Evolutionary conservation across 2,797 vertebrate genomes (phyloP).

Genomic region (Sphaeramia orbicularis): DNA sequence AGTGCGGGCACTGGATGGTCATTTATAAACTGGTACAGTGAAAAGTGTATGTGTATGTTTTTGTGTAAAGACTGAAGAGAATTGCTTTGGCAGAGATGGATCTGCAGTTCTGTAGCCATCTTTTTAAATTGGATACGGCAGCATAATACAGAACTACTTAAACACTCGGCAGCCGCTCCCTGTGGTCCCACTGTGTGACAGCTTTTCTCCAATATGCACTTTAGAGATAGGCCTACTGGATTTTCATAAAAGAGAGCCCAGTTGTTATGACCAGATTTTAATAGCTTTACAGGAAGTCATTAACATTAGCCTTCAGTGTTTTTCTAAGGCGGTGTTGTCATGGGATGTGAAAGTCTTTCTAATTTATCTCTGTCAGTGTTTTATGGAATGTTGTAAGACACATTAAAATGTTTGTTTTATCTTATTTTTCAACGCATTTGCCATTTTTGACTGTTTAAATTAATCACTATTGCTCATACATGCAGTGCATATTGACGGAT

Average conservation of each 20-base stretch:
- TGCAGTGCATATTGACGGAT: conserved; percentile 43
- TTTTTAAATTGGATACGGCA: conserved; percentile 69
- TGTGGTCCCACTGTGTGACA: conserved; percentile 57
- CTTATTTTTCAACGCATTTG: conserved; percentile 35
- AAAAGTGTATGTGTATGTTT: conserved; percentile 32
- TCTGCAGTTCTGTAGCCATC: conserved; percentile 62
- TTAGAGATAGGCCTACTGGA: conserved; percentile 66
- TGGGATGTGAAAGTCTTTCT: conserved; percentile 40
- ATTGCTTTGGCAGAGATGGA: conserved; percentile 68
- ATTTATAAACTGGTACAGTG: conserved; percentile 15
- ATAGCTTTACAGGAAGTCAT: conserved; percentile 69
- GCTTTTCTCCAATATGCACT: conserved; percentile 68
- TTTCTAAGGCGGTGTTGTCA: conserved; percentile 58
- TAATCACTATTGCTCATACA: conserved; percentile 32
- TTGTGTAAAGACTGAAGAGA: conserved; percentile 59
- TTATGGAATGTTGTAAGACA: conserved; percentile 42
- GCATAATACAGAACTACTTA: conserved; percentile 66
- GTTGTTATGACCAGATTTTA: conserved; percentile 65
- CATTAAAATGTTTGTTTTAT: conserved; percentile 25
- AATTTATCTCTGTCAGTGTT: conserved; percentile 29
- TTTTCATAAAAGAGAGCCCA: conserved; percentile 56
- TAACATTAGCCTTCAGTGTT: conserved; percentile 58
- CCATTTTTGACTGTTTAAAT: conserved; percentile 45
- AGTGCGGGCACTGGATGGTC: conserved; percentile 6
- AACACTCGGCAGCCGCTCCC: conserved; percentile 62